Evolutionary conservation across 1,140 invertebrate species (phyloP), one percentile per base, ranked within the genome.

Genomic region (Cotesia vestalis): DNA sequence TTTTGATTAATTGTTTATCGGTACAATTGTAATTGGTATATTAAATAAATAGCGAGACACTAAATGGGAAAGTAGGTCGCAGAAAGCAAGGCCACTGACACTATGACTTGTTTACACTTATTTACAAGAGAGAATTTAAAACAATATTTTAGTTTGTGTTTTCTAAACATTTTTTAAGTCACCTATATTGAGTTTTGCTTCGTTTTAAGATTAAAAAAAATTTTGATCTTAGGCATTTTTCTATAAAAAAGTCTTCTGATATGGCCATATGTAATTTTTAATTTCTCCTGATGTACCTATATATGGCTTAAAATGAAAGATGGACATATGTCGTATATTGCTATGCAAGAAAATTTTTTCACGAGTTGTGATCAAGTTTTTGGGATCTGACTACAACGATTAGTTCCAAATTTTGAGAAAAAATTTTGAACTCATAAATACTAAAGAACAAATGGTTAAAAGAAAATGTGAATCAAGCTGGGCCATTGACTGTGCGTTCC

Each of bases 81-180:
- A 86, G 84, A 87, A 87, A 87, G 84, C 85, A 87, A 87, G 85
- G 85, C 83, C 84, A 86, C 82, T 86, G 84, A 86, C 85, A 86
- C 84, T 85, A 83, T 79, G 35, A n/a, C 66, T 75, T 74, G 74
- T 73, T 71, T 68, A 70, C 74, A 77, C 59, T 55, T 76, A 70
- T 75, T 78, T 80, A 76, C 80, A 75, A 81, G 79, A 72, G 17
- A 40, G 17, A 40, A 14, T n/a, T 55, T n/a, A 5, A 17, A 14
- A 55, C 53, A 55, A 55, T 17, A 55, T 14, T 55, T 51, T 51
- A 9, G 14, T 46, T 38, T 3, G n/a, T 66, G 34, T 53, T 66
- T 14, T 66, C 3, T 66, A 12, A 38, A 64, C 62, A 46, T 11
- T 46, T 27, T 27, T 27, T 27, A 27, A 27, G 27, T 27, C 27